phyloP scores from a whole-genome alignment of 2,888 invertebrate genomes.

The Lordiphosa andalusiaca region DNA sequence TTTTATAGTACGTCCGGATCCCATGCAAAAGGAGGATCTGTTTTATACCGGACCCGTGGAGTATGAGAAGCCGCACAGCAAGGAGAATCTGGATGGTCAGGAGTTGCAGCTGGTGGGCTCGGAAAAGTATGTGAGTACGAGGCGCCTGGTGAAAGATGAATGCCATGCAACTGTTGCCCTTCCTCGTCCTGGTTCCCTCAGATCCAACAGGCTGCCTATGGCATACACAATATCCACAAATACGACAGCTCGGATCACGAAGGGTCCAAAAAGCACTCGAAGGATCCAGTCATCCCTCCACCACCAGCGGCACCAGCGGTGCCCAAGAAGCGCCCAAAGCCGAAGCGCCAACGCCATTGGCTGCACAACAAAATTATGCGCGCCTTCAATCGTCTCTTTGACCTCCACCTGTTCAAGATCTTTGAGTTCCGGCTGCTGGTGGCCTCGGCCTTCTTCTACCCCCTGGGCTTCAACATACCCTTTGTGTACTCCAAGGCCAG shows the following conservation, averaged over 20 bases:
- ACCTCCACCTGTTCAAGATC: constrained; percentile 53
- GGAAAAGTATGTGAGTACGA: constrained; percentile 37
- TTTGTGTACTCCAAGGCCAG: constrained; percentile 84
- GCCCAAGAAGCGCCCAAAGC: not conserved
- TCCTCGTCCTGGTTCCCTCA: not conserved
- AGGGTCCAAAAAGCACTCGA: fast-evolving
- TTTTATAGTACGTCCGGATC: constrained; percentile 75
- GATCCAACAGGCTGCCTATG: constrained; percentile 48
- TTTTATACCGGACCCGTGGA: constrained; percentile 81
- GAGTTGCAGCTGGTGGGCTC: constrained; percentile 42
- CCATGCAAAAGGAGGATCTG: constrained; percentile 86
- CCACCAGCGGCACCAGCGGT: too few species aligned
- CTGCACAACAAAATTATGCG: constrained; percentile 43
- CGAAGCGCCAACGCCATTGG: constrained; percentile 12
- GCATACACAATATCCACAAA: constrained; percentile 43
- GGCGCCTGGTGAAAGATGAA: not conserved
- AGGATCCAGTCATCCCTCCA: fast-evolving
- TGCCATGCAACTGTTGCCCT: not conserved
- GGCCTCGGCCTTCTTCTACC: constrained; percentile 84
- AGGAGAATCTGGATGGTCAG: constrained; percentile 48
- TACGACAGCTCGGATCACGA: constrained; percentile 22
- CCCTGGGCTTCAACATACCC: constrained; percentile 90
- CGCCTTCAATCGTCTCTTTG: constrained; percentile 63
- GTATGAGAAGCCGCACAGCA: constrained; percentile 34
- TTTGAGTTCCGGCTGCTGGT: constrained; percentile 78